phyloP scores from a whole-genome alignment of 1,140 invertebrate genomes.

The Stenopsyche tienmushanensis region DNA sequence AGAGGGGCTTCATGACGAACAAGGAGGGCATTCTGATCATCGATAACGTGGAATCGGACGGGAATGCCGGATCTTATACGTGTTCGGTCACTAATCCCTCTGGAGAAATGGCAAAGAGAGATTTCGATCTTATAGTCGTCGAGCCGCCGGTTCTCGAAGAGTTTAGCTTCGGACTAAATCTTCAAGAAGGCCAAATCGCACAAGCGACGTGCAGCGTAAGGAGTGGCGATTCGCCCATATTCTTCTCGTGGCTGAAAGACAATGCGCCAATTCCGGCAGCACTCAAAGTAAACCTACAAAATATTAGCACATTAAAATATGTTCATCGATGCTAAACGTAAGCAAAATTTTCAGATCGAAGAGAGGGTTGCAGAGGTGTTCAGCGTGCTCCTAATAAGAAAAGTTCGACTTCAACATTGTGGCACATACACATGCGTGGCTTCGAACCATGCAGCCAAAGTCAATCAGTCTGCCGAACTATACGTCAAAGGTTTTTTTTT shows the following conservation, averaged over 20 bases:
- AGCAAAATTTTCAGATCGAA: slow-evolving; percentile 56
- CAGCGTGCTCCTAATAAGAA: slow-evolving; percentile 74
- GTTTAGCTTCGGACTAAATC: slow-evolving; percentile 57
- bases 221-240: slow-evolving; percentile 86
- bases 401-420: slow-evolving; percentile 73
- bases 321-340: not conserved
- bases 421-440: slow-evolving; percentile 87
- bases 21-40: slow-evolving; percentile 66
- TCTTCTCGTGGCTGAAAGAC: slow-evolving; percentile 87
- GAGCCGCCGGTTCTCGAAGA: slow-evolving; percentile 72
- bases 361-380: slow-evolving; percentile 69
- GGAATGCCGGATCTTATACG: slow-evolving; percentile 73
- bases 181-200: slow-evolving; percentile 84
- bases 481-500: slow-evolving; percentile 75
- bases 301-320: not conserved
- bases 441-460: slow-evolving; percentile 78
- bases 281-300: slow-evolving; percentile 58
- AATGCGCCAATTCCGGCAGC: slow-evolving; percentile 67
- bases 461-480: slow-evolving; percentile 78
- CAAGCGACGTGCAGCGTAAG: slow-evolving; percentile 89
- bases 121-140: slow-evolving; percentile 68
- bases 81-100: slow-evolving; percentile 78
- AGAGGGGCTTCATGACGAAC: slow-evolving; percentile 48
- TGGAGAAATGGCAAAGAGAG: slow-evolving; percentile 72
- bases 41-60: slow-evolving; percentile 66